Evolutionary conservation across 2,113 vertebrate genomes (phyloP).

Genomic region (Periophthalmus modestus): DNA sequence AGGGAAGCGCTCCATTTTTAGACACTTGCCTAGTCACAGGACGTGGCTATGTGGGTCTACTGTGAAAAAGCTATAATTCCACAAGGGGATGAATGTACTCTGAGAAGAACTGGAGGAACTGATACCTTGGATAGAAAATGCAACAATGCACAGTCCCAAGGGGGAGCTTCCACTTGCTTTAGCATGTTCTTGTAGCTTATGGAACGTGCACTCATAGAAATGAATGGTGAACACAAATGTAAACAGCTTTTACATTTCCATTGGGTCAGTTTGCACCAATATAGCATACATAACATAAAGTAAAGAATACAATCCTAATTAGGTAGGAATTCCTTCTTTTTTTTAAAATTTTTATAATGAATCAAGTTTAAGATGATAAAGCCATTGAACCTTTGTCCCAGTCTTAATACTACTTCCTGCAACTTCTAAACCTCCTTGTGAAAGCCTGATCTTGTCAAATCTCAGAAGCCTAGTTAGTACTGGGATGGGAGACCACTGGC

Average conservation of each 20-base stretch:
- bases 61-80: constrained; percentile 22
- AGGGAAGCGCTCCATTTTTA: constrained; percentile 59
- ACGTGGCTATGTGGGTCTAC: constrained; percentile 16
- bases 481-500: too few relatives aligned
- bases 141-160: constrained; percentile 30
- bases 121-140: constrained; percentile 36
- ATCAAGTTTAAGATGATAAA: too few relatives aligned
- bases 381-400: too few relatives aligned
- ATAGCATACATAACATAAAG: background rate
- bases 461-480: too few relatives aligned
- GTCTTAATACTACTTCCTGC: too few relatives aligned
- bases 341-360: too few relatives aligned
- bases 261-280: background rate
- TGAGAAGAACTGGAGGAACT: constrained; percentile 20
- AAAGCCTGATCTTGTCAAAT: too few relatives aligned
- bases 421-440: too few relatives aligned
- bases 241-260: background rate
- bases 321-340: background rate
- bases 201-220: constrained; percentile 22
- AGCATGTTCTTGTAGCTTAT: constrained; percentile 12
- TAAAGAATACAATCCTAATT: background rate
- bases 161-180: constrained; percentile 16
- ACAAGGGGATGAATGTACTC: constrained; percentile 43
- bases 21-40: constrained; percentile 50
- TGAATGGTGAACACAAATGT: constrained; percentile 10